Conservation (phyloP, 2,797 vertebrate genomes). For the Merluccius polli region DNA sequence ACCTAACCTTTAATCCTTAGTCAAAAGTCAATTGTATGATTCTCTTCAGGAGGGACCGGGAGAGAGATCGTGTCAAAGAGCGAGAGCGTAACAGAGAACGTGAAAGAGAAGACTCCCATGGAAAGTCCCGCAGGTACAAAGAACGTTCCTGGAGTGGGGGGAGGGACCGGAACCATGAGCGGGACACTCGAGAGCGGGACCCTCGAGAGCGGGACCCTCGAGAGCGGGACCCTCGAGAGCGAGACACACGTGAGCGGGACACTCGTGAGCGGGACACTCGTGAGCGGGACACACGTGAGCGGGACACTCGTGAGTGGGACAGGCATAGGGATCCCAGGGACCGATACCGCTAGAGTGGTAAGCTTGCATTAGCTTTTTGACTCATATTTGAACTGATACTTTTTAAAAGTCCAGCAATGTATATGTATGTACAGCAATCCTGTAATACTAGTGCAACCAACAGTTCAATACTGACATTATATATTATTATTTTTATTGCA, state of each 20-base stretch:
- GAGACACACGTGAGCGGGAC: slow-evolving; percentile 82
- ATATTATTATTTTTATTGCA: slow-evolving; percentile 1
- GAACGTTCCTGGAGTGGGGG: slow-evolving; percentile 70
- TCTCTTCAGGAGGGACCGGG: slow-evolving; percentile 65
- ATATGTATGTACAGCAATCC: not conserved
- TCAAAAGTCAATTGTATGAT: not conserved
- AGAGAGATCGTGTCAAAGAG: slow-evolving; percentile 12
- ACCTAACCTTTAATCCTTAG: not conserved
- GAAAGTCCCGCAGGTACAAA: slow-evolving; percentile 57
- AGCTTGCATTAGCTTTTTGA: slow-evolving; percentile 15
- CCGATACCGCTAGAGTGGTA: slow-evolving; percentile 77
- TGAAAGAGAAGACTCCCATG: slow-evolving; percentile 60
- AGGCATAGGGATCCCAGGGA: slow-evolving; percentile 66
- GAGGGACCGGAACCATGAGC: slow-evolving; percentile 61
- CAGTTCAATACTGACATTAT: not conserved
- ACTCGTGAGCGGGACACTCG: slow-evolving; percentile 79
- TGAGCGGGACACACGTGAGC: slow-evolving; percentile 77
- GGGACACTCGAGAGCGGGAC: not conserved
- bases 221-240: slow-evolving; percentile 65
- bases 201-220: slow-evolving; percentile 74
- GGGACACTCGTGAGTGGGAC: slow-evolving; percentile 83
- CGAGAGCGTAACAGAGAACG: slow-evolving; percentile 75
- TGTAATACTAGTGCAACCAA: not conserved
- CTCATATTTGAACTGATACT: not conserved
- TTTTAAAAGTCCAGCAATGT: not conserved